Evolutionary conservation across 2,888 invertebrate species (phyloP).

Genomic region (Ectropis crepuscularia): DNA sequence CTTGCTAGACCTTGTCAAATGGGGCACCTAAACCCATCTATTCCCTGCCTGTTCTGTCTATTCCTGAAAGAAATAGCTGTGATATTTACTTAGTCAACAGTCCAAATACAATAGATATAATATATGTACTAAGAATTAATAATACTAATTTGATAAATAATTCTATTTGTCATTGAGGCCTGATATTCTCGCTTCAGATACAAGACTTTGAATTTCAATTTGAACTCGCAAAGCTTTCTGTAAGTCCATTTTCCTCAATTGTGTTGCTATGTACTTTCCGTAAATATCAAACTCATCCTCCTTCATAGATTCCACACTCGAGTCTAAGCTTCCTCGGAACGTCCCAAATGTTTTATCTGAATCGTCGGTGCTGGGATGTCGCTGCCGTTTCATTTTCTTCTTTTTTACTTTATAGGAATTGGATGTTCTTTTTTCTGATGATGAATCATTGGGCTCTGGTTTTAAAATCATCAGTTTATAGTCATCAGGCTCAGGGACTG

Average conservation of each 20-base stretch:
- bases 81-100: too few relatives aligned
- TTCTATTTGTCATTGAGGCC: constrained; percentile 47
- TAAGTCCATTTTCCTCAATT: constrained; percentile 71
- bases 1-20: too few relatives aligned
- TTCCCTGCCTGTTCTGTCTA: too few relatives aligned
- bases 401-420: constrained; percentile 52
- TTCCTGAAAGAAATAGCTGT: too few relatives aligned
- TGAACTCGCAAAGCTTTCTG: constrained; percentile 69
- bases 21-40: too few relatives aligned
- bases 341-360: constrained; percentile 52
- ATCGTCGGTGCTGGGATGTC: constrained; percentile 54
- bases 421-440: constrained; percentile 35
- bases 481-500: constrained; percentile 52
- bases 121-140: background rate
- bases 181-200: constrained; percentile 71
- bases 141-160: constrained; percentile 16
- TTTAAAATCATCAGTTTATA: constrained; percentile 55
- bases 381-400: constrained; percentile 57
- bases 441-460: constrained; percentile 52
- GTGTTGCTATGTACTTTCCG: constrained; percentile 75
- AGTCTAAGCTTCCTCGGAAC: constrained; percentile 50
- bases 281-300: constrained; percentile 81
- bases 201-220: constrained; percentile 71
- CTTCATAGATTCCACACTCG: constrained; percentile 46
- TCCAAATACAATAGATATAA: too few relatives aligned